These are phyloP conservation scores for Percina caprodes DNA, from an alignment of 2,113 vertebrate species.

Conservation along the genomic window DNA sequence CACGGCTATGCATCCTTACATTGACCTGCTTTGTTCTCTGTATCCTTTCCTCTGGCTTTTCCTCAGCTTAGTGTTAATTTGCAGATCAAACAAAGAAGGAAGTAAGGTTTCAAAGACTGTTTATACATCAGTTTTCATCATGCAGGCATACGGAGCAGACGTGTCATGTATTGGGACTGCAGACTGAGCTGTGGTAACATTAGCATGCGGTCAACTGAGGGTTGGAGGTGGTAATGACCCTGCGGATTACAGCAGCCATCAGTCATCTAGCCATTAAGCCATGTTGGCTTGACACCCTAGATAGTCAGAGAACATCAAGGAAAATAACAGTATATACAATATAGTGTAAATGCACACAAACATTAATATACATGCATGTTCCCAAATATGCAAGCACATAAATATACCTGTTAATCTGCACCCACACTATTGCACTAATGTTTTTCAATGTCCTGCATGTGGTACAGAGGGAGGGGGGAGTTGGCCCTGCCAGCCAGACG, in stretches of 20 bases:
- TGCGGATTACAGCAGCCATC: conserved; percentile 69
- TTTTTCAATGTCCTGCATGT: conserved; percentile 35
- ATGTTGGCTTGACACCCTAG: conserved; percentile 57
- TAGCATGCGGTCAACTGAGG: conserved; percentile 57
- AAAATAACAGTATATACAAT: conserved; percentile 15
- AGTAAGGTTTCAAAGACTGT: conserved; percentile 44
- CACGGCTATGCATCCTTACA: conserved; percentile 9
- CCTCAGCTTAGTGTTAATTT: conserved; percentile 25
- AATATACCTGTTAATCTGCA: not conserved
- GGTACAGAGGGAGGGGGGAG: not conserved
- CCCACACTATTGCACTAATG: not conserved
- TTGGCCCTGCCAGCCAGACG: conserved; percentile 65
- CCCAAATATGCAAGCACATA: conserved; percentile 9
- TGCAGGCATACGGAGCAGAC: conserved; percentile 29
- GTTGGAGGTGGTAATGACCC: conserved; percentile 76
- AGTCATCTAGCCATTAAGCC: conserved; percentile 72
- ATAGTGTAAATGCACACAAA: not conserved
- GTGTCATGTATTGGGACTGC: conserved; percentile 30
- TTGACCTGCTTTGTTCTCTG: conserved; percentile 13
- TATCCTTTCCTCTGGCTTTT: conserved; percentile 30
- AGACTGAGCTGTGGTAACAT: conserved; percentile 57
- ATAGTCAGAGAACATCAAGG: conserved; percentile 36
- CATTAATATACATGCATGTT: not conserved
- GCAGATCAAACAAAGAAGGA: conserved; percentile 41
- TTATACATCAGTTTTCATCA: conserved; percentile 38